Evolutionary conservation across 2,888 invertebrate genomes (phyloP).

Genomic region (Ormyrus rosae): DNA sequence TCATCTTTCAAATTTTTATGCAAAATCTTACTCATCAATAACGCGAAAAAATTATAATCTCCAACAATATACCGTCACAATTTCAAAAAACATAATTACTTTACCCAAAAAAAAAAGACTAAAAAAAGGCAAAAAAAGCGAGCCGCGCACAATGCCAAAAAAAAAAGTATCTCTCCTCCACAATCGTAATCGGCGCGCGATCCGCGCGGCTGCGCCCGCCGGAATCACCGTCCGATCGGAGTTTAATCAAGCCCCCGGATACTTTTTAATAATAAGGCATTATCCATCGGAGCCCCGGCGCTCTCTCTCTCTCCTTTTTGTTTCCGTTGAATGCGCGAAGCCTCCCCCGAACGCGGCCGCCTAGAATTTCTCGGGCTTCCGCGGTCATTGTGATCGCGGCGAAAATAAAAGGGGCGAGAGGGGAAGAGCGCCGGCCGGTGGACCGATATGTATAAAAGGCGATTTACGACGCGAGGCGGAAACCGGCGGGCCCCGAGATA

Average conservation of each 20-base stretch:
- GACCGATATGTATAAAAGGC: conserved; percentile 9
- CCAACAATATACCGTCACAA: too few species aligned
- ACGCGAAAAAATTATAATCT: too few species aligned
- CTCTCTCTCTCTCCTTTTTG: background rate
- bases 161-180: background rate
- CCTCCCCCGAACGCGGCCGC: conserved; percentile 26
- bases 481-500: background rate
- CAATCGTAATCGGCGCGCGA: too few species aligned
- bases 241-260: conserved; percentile 60
- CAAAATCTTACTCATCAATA: too few species aligned
- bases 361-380: conserved; percentile 68
- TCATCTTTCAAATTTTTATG: too few species aligned
- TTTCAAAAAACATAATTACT: too few species aligned
- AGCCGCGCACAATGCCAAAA: background rate
- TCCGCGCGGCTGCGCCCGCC: background rate
- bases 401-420: conserved; percentile 50
- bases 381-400: conserved; percentile 60
- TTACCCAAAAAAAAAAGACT: background rate
- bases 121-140: background rate
- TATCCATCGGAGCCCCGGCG: conserved; percentile 55
- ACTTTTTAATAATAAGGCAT: conserved; percentile 62
- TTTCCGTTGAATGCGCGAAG: background rate
- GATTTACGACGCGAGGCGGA: conserved; percentile 22
- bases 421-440: conserved; percentile 3
- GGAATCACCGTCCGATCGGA: conserved; percentile 53